Conservation (phyloP, 2,888 invertebrate genomes). For the Hecatera dysodea region DNA sequence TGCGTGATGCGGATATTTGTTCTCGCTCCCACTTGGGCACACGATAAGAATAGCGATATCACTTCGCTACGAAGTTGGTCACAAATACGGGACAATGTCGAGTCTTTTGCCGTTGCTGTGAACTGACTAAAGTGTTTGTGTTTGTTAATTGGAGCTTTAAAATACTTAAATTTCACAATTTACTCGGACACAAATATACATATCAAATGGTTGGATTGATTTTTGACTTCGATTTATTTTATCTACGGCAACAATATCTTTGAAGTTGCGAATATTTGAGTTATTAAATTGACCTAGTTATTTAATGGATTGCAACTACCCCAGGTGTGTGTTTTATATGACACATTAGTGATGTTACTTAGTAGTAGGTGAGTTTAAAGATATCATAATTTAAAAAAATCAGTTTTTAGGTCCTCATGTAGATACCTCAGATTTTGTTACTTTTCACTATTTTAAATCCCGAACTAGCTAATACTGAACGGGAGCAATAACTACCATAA, state of each 20-base stretch:
- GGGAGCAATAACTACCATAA: background rate
- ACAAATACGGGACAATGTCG: conserved; percentile 45
- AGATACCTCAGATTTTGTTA: background rate
- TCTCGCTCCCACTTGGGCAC: conserved; percentile 71
- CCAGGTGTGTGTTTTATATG: too few relatives aligned
- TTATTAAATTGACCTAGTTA: too few relatives aligned
- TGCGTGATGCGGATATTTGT: conserved; percentile 74
- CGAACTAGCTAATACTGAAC: background rate
- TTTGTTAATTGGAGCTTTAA: background rate
- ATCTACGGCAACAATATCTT: too few relatives aligned
- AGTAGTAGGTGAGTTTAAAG: too few relatives aligned
- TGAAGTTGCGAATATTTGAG: too few relatives aligned
- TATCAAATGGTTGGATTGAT: too few relatives aligned
- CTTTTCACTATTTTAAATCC: background rate
- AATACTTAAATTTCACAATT: background rate
- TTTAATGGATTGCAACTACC: too few relatives aligned
- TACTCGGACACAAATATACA: background rate
- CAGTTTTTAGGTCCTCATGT: background rate
- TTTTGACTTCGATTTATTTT: too few relatives aligned
- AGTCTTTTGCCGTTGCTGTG: conserved; percentile 37
- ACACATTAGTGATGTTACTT: too few relatives aligned
- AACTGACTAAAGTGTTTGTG: conserved; percentile 31
- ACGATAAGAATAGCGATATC: conserved; percentile 63
- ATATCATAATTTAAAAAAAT: too few relatives aligned
- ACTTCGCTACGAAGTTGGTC: conserved; percentile 62